A percentile compares a stretch with the other conserved stretches of the same genome.
Conservation (phyloP, 2,797 vertebrate species). For the Tapirus indicus region DNA sequence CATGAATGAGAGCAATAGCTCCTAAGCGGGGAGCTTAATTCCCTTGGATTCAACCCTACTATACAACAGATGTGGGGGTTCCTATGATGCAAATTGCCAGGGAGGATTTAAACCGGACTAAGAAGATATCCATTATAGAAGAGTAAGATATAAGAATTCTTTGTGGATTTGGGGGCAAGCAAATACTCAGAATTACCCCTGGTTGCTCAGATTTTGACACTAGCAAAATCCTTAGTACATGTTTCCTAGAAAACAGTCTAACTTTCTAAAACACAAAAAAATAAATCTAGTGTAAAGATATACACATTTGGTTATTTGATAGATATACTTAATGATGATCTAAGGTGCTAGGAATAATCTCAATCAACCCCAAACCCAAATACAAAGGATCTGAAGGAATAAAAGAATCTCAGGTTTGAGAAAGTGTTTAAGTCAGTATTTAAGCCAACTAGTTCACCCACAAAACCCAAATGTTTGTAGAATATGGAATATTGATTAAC, state of each 20-base stretch:
- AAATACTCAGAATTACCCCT: slow-evolving; percentile 61
- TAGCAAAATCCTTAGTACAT: slow-evolving; percentile 6
- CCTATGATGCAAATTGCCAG: slow-evolving; percentile 73
- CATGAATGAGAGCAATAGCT: slow-evolving; percentile 65
- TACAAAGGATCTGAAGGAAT: not conserved
- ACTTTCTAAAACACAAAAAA: slow-evolving; percentile 45
- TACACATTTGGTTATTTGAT: not conserved
- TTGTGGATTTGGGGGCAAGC: not conserved
- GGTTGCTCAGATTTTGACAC: slow-evolving; percentile 15
- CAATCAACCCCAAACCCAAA: not conserved
- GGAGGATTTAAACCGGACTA: slow-evolving; percentile 64
- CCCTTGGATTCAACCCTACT: not conserved
- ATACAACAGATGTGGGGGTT: slow-evolving; percentile 63
- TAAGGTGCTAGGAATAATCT: slow-evolving; percentile 23
- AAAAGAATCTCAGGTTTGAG: not conserved
- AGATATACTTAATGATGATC: not conserved
- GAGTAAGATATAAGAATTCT: slow-evolving; percentile 49
- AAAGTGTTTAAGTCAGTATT: not conserved
- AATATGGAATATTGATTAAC: not conserved
- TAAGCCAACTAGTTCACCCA: not conserved
- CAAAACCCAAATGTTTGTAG: not conserved
- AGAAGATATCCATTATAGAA: slow-evolving; percentile 53
- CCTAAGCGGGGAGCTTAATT: slow-evolving; percentile 63
- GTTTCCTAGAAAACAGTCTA: slow-evolving; percentile 47
- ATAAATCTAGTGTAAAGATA: not conserved